Percentiles rank a stretch among this genome's conserved stretches.
phyloP scores from a whole-genome alignment of 2,888 invertebrate species.

The Volucella bombylans region DNA sequence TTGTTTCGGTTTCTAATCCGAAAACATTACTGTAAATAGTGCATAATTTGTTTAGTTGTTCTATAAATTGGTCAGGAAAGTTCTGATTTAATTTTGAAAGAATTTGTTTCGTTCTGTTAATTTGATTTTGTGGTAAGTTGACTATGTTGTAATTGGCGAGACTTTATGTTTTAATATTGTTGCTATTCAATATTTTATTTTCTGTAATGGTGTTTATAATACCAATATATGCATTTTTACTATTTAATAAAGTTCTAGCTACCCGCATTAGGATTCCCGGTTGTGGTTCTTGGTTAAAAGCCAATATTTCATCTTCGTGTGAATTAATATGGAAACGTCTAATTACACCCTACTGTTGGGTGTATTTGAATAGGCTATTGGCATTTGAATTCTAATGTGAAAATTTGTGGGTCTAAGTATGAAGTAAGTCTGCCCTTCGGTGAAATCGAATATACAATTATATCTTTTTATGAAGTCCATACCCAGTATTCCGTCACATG shows the following conservation, averaged over 20 bases:
- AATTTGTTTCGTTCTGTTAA: slow-evolving; percentile 15
- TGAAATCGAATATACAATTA: no score
- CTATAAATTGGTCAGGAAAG: neutral
- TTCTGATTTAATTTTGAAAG: slow-evolving; percentile 1
- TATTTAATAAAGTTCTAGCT: neutral
- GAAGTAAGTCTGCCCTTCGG: neutral
- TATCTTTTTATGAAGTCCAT: slow-evolving; percentile 6
- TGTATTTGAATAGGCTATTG: neutral
- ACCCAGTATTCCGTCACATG: slow-evolving; percentile 18
- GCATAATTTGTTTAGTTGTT: no score
- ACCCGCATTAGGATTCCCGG: slow-evolving; percentile 17
- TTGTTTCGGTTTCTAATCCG: slow-evolving; percentile 12
- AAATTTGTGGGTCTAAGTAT: no score
- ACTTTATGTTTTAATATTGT: slow-evolving; percentile 15
- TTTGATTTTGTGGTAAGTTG: slow-evolving; percentile 1
- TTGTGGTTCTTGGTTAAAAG: slow-evolving; percentile 13
- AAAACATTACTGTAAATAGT: neutral
- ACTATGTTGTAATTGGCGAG: slow-evolving; percentile 3
- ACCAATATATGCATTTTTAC: slow-evolving; percentile 18
- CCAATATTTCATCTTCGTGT: slow-evolving; percentile 9
- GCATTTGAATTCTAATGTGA: no score
- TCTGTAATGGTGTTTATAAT: slow-evolving; percentile 1
- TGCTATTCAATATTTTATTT: neutral
- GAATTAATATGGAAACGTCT: neutral
- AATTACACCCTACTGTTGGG: slow-evolving; percentile 9